Conservation (phyloP, 2,797 vertebrate species). For the Taeniopygia guttata region DNA sequence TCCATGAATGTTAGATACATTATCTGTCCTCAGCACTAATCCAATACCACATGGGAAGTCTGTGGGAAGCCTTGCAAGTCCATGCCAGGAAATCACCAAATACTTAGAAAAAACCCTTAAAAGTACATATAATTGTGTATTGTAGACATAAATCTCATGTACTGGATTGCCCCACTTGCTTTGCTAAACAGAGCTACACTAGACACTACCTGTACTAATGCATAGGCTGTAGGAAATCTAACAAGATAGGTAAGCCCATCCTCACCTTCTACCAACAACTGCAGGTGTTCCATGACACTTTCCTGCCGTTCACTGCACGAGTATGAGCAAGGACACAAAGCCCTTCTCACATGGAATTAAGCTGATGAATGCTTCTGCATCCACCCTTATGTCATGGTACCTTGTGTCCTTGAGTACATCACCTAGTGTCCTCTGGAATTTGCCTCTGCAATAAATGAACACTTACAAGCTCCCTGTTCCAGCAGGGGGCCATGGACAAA, state of each 20-base stretch:
- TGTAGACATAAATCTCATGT: too few species aligned
- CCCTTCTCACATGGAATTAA: not conserved
- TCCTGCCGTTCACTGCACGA: not conserved
- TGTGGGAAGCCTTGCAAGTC: not conserved
- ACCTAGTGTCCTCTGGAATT: not conserved
- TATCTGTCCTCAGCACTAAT: not conserved
- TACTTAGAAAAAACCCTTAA: too few species aligned
- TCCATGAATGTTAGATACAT: not conserved
- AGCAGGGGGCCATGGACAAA: not conserved
- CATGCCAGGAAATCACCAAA: not conserved
- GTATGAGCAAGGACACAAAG: not conserved
- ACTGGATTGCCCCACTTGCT: too few species aligned
- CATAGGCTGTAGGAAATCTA: too few species aligned
- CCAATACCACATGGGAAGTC: not conserved
- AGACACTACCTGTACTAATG: too few species aligned
- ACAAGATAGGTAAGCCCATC: not conserved
- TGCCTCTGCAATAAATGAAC: not conserved
- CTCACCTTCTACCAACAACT: accelerated
- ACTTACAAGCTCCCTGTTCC: not conserved
- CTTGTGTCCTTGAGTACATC: not conserved
- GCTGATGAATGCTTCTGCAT: not conserved
- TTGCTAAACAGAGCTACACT: too few species aligned
- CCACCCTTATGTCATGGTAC: not conserved
- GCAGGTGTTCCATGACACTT: not conserved
- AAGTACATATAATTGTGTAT: too few species aligned